Evolutionary conservation across 2,888 invertebrate genomes (phyloP).

Genomic region (Matsumyia berberina): DNA sequence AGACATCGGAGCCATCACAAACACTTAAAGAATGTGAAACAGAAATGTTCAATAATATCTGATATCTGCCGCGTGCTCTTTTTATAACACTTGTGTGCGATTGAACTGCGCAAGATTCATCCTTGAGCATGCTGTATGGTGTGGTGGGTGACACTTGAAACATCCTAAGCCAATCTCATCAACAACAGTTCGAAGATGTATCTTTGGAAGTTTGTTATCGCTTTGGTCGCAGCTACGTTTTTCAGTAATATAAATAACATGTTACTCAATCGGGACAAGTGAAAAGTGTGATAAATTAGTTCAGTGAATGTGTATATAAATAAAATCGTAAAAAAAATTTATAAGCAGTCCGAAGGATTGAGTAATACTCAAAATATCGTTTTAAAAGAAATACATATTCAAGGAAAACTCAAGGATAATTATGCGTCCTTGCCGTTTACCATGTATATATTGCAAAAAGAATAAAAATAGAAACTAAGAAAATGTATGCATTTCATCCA

Average conservation of each 20-base stretch:
- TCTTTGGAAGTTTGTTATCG: constrained; percentile 20
- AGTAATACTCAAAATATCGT: not conserved
- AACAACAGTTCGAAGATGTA: constrained; percentile 55
- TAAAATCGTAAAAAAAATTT: not conserved
- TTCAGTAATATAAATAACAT: constrained; percentile 15
- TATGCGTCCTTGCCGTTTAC: not conserved
- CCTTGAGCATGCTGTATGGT: constrained; percentile 27
- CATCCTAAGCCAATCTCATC: constrained; percentile 43
- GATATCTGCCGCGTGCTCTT: constrained; percentile 20
- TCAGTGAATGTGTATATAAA: not conserved
- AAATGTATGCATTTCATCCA: constrained; percentile 12
- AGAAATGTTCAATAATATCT: not conserved
- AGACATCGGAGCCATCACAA: constrained; percentile 11
- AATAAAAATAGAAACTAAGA: not conserved
- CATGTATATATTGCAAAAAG: not conserved
- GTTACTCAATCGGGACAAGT: constrained; percentile 12
- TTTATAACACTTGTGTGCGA: constrained; percentile 4
- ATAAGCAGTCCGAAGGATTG: not conserved
- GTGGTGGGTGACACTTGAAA: constrained; percentile 35
- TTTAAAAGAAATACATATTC: no score
- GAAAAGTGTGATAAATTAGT: not conserved
- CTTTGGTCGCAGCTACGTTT: not conserved
- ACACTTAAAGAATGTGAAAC: constrained; percentile 3
- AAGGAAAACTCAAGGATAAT: not conserved
- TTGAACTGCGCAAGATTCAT: constrained; percentile 41